Base-by-base conservation (phyloP, 2,888 invertebrate species). In the Glyphotaelius pellucidus region DNA sequence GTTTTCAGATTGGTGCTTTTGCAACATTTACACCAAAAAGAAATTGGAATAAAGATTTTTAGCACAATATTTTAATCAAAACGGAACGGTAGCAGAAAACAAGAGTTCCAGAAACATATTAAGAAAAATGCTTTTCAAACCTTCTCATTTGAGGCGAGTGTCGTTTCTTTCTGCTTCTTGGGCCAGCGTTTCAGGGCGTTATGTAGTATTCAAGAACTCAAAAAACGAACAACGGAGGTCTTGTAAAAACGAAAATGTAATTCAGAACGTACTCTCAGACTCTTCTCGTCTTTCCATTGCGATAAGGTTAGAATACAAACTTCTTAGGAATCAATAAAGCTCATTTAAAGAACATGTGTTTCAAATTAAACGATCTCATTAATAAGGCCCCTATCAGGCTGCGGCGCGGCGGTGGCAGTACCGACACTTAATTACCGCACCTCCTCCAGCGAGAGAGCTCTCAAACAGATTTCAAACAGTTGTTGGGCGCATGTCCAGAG, bases 371-470 rank as follows among this genome's bases (percentile, higher is more conserved):
- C 42, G 80, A 19, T 80, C 80, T 35, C 80, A 80, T 88, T 88
- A 79, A 80, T 42, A 38, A 38, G 42, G 19, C 81, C 67, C 88
- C 52, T 88, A 88, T 88, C 79, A 35, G 88, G 3, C 79, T 30
- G 67, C 67, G 67, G 67, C 25, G 35, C 30, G 67, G 52, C 86
- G 32, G 79, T n/a, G 86, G 38, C n/a, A 30, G 86, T 52, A 83
- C 88, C 67, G 80, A 89, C 90, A 90, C 92, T 92, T 89, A 92
- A 92, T 92, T 92, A 92, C 90, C 90, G 86, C 89, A 90, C 87
- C 92, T 90, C 79, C 67, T 67, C 92, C 67, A 88, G 88, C 32
- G 52, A 32, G 79, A 90, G 84, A 67, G 80, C 79, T 89, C 42
- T 86, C 89, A 32, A 89, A 92, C 80, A 85, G 88, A 89, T 92